phyloP scores from a whole-genome alignment of 2,797 vertebrate species.

The Paramormyrops hopkinsi region DNA sequence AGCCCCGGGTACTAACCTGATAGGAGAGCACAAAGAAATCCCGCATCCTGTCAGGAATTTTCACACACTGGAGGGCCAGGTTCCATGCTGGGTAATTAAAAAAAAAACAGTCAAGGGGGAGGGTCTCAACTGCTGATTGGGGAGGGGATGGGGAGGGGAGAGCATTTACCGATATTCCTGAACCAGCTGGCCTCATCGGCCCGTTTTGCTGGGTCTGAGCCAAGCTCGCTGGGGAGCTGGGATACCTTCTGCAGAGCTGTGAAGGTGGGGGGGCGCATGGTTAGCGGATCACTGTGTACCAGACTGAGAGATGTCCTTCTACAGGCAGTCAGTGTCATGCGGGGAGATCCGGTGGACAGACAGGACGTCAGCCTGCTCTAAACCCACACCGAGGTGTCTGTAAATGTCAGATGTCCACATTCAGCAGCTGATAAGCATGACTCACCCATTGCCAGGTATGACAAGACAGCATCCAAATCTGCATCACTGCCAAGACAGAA shows the following conservation, averaged over 20 bases:
- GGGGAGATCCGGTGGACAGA: background rate
- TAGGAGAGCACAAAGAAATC: constrained; percentile 85
- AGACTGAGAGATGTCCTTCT: background rate
- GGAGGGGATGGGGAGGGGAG: background rate
- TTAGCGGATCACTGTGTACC: background rate
- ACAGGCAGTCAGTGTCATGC: background rate
- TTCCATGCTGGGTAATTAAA: constrained; percentile 78
- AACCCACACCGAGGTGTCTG: background rate
- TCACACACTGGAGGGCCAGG: constrained; percentile 70
- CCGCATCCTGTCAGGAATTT: constrained; percentile 69
- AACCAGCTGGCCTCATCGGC: constrained; percentile 80
- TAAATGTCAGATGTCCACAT: background rate
- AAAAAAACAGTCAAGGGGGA: constrained; percentile 26
- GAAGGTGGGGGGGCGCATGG: background rate
- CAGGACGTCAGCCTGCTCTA: background rate
- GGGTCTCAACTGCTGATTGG: background rate
- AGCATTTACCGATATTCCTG: constrained; percentile 76
- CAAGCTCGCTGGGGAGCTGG: constrained; percentile 40
- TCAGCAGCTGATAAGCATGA: constrained; percentile 12
- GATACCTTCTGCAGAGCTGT: constrained; percentile 70
- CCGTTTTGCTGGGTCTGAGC: constrained; percentile 45
- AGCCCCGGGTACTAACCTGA: constrained; percentile 62
- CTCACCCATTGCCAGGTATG: constrained; percentile 63
- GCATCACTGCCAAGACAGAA: constrained; percentile 38
- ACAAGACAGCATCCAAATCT: constrained; percentile 53